Evolutionary conservation across 2,888 invertebrate genomes (phyloP).

Genomic region (Chymomyza fuscimana): DNA sequence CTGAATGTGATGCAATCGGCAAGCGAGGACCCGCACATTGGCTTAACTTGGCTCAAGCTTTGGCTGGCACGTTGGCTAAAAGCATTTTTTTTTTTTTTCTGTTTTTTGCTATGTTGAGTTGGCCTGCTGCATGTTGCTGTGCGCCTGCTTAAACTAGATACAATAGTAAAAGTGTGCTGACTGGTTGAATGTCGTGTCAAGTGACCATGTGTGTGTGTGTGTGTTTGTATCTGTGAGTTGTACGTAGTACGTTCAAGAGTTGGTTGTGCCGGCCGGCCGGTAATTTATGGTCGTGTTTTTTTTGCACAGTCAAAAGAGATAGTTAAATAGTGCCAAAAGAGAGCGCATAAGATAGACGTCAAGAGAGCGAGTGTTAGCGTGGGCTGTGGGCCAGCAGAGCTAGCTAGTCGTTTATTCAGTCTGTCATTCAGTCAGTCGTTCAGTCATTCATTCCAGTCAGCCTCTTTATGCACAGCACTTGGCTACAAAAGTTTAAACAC

Average conservation of each 20-base stretch:
- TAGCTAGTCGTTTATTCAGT: conserved; percentile 19
- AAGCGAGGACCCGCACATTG: conserved; percentile 2
- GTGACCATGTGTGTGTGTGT: conserved; percentile 17
- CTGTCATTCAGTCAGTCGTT: conserved; percentile 14
- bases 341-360: background rate
- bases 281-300: conserved; percentile 56
- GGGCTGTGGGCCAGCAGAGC: no score
- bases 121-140: conserved; percentile 63
- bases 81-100: conserved; percentile 13
- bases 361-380: conserved; percentile 35
- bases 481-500: conserved; percentile 62
- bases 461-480: conserved; percentile 43
- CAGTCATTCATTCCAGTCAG: background rate
- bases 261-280: conserved; percentile 47
- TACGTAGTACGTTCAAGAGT: conserved; percentile 3
- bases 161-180: conserved; percentile 77
- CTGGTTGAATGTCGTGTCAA: conserved; percentile 26
- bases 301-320: background rate
- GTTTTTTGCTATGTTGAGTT: conserved; percentile 16
- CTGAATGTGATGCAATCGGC: conserved; percentile 35
- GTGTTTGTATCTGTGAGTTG: conserved; percentile 18
- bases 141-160: conserved; percentile 78
- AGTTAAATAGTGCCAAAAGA: background rate
- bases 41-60: background rate
- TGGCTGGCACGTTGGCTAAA: conserved; percentile 23